These are phyloP conservation scores for Turdus rufiventris DNA, from an alignment of 2,113 vertebrate genomes.

Conservation along the genomic window DNA sequence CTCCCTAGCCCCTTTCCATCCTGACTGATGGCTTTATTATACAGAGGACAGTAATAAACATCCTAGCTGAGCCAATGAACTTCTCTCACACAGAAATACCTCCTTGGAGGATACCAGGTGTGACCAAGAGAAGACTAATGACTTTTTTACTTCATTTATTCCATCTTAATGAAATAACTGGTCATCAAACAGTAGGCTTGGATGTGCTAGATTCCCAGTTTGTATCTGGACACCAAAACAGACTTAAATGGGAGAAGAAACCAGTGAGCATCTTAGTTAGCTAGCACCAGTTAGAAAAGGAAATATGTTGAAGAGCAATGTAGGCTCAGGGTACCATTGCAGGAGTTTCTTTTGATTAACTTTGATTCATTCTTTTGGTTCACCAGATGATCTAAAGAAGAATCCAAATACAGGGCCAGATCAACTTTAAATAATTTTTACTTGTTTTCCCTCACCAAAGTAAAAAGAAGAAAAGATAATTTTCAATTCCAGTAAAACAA, in stretches of 20 bases:
- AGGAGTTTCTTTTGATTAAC: neutral
- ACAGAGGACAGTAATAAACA: constrained; percentile 29
- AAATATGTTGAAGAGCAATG: neutral
- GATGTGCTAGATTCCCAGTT: neutral
- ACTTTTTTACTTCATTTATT: neutral
- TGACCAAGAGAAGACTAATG: neutral
- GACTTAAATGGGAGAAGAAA: neutral
- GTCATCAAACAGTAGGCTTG: neutral
- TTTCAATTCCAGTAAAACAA: neutral
- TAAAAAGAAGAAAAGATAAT: neutral
- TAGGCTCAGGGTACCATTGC: neutral
- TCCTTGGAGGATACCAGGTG: constrained; percentile 7
- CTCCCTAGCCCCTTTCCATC: neutral
- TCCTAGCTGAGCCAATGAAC: neutral
- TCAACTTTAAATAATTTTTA: neutral
- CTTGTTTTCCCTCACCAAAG: neutral
- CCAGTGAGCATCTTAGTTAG: neutral
- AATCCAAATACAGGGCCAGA: neutral
- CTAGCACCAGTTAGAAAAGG: neutral
- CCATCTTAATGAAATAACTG: neutral
- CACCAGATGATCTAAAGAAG: neutral
- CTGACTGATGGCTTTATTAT: constrained; percentile 31
- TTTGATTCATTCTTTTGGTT: neutral
- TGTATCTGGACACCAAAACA: neutral
- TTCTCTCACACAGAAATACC: neutral